These are phyloP conservation scores for Rosalia funebris DNA, from an alignment of 2,888 invertebrate species.

Conservation along the genomic window DNA sequence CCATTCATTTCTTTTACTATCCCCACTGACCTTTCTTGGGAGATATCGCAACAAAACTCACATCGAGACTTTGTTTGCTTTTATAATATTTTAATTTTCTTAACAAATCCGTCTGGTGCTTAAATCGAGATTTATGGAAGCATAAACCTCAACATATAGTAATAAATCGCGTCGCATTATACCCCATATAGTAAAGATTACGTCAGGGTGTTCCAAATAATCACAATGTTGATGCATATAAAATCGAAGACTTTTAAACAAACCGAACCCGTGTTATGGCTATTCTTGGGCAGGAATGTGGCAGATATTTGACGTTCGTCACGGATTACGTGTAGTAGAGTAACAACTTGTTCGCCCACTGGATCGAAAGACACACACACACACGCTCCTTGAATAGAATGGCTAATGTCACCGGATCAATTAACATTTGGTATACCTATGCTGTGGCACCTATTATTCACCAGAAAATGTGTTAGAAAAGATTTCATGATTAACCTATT, in stretches of 20 bases:
- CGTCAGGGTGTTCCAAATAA: conserved; percentile 20
- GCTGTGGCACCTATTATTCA: too few relatives aligned
- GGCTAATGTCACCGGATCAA: conserved; percentile 33
- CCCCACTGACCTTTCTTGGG: too few relatives aligned
- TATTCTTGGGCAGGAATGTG: conserved; percentile 36
- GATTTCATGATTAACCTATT: too few relatives aligned
- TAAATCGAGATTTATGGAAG: conserved; percentile 16
- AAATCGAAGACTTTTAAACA: conserved; percentile 31
- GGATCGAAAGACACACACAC: conserved; percentile 22
- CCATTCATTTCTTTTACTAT: too few relatives aligned
- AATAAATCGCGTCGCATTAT: conserved; percentile 20
- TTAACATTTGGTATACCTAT: conserved; percentile 23
- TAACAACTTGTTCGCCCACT: conserved; percentile 45
- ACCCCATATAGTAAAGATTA: conserved; percentile 21
- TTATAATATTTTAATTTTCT: conserved; percentile 14
- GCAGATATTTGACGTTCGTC: conserved; percentile 38
- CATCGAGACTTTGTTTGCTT: conserved; percentile 12
- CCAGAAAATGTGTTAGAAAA: too few relatives aligned
- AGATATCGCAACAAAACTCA: too few relatives aligned
- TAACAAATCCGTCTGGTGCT: conserved; percentile 5
- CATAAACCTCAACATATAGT: conserved; percentile 17
- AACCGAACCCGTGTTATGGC: conserved; percentile 41
- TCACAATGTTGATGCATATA: conserved; percentile 23
- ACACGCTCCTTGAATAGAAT: conserved; percentile 14
- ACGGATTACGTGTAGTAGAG: conserved; percentile 36